Base-by-base conservation (phyloP, 2,888 invertebrate species). In the Mystacides longicornis region DNA sequence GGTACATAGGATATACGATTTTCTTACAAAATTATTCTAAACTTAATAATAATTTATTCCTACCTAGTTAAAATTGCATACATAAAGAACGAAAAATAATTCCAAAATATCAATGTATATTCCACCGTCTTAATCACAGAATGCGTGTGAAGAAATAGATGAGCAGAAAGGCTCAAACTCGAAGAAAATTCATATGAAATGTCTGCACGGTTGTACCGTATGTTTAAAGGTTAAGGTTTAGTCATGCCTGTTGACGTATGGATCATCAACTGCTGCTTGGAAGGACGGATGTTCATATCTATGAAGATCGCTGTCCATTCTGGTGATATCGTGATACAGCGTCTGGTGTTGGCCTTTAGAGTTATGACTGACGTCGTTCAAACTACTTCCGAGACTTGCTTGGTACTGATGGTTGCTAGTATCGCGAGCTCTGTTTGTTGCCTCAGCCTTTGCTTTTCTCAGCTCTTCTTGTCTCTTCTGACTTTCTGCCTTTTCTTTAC, bases 201-300 rank as follows among this genome's bases (percentile, higher is more conserved):
- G n/a, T n/a, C n/a, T 46, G 46, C 20, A 19, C 19, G 23, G 14
- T 14, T 23, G 18, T 19, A 23, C n/a, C n/a, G n/a, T n/a, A n/a
- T n/a, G n/a, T n/a, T n/a, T n/a, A n/a, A n/a, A n/a, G n/a, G n/a
- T n/a, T n/a, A n/a, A n/a, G n/a, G n/a, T 21, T 61, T 57, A 59
- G 49, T 66, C 76, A 62, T 76, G 75, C 66, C 75, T 74, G 60
- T 74, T 73, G 63, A 73, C 72, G 62, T 74, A 77, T 0, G 74
- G 72, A 57, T 77, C 75, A 48, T 75, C 74, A 11, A 75, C 64
- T 21, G 75, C 64, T 9, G 71, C 69, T 54, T 73, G 76, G 62
- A 76, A 77, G 7, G 75, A 57, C 0, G 75, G 75, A 49, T 75
- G 73, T 14, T 77, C 73, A 57, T 68, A 76, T 63, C 76, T 67